These are phyloP conservation scores for Colletes gigas DNA, from an alignment of 1,140 invertebrate species.

Conservation along the genomic window DNA sequence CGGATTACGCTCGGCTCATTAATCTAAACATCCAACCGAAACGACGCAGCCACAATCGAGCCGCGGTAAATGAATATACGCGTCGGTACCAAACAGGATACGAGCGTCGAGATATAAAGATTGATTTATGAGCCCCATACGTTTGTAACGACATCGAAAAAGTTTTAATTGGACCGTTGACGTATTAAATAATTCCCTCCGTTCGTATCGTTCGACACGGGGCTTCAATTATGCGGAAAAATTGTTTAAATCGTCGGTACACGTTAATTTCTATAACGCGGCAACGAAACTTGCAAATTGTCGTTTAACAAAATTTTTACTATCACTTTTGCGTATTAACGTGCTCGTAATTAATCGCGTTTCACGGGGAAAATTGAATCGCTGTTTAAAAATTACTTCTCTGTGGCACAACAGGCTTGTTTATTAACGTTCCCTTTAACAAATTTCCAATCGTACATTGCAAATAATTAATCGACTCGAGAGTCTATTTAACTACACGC, in stretches of 20 bases:
- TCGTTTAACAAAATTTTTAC: too few relatives aligned
- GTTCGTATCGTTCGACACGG: neutral
- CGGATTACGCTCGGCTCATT: conserved; percentile 42
- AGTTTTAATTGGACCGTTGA: conserved; percentile 63
- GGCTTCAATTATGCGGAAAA: neutral
- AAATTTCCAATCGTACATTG: too few relatives aligned
- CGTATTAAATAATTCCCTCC: conserved; percentile 40
- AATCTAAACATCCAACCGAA: conserved; percentile 44
- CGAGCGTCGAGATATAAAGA: conserved; percentile 43
- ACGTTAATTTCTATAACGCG: neutral
- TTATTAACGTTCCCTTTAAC: too few relatives aligned
- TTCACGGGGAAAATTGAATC: too few relatives aligned
- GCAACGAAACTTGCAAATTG: neutral
- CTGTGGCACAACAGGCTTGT: too few relatives aligned
- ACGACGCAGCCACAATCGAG: conserved; percentile 26
- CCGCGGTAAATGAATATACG: conserved; percentile 42
- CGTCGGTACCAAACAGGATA: conserved; percentile 5
- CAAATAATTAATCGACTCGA: too few relatives aligned
- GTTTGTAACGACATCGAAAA: conserved; percentile 39
- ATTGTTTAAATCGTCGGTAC: neutral
- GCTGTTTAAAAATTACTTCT: too few relatives aligned
- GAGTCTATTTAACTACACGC: too few relatives aligned
- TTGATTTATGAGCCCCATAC: conserved; percentile 60
- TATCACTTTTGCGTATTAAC: too few relatives aligned
- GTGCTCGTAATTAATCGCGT: too few relatives aligned